These are phyloP conservation scores for Coelopa frigida DNA, from an alignment of 1,140 invertebrate genomes.

Conservation along the genomic window DNA sequence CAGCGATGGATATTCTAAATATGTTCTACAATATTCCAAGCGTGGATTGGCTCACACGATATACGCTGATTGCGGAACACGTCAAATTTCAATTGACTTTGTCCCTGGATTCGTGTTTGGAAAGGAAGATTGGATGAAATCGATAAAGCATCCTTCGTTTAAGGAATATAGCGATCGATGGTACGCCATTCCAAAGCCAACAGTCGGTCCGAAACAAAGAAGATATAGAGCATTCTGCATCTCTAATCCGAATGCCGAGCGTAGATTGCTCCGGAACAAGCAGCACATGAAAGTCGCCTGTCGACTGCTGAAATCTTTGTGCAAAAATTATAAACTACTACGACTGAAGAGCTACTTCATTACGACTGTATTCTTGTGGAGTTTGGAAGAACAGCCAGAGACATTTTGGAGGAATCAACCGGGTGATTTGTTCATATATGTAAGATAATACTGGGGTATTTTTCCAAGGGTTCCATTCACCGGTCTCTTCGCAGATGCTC, in stretches of 20 bases:
- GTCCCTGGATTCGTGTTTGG: slow-evolving; percentile 23
- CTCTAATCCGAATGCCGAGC: slow-evolving; percentile 9
- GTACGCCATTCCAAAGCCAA: slow-evolving; percentile 16
- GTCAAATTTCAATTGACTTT: slow-evolving; percentile 21
- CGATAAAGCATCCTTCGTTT: neutral
- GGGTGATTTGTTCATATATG: slow-evolving; percentile 14
- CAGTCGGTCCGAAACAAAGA: slow-evolving; percentile 3
- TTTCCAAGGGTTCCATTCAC: neutral
- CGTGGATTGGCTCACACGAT: slow-evolving; percentile 17
- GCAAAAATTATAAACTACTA: slow-evolving; percentile 12
- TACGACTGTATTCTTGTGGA: slow-evolving; percentile 16
- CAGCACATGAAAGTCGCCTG: slow-evolving; percentile 13
- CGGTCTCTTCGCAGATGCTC: slow-evolving; percentile 16
- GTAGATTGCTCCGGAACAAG: neutral
- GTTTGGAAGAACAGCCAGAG: neutral
- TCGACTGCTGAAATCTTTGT: slow-evolving; percentile 20
- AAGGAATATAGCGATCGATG: neutral
- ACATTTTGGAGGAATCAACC: slow-evolving; percentile 7
- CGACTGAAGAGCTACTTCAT: slow-evolving; percentile 24
- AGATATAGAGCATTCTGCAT: slow-evolving; percentile 17
- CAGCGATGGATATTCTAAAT: neutral
- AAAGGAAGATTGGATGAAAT: neutral
- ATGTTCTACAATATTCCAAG: slow-evolving; percentile 11
- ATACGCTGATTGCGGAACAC: slow-evolving; percentile 2
- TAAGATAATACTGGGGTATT: neutral